phyloP scores from a whole-genome alignment of 2,797 vertebrate species.

The Sandelia bainsii region DNA sequence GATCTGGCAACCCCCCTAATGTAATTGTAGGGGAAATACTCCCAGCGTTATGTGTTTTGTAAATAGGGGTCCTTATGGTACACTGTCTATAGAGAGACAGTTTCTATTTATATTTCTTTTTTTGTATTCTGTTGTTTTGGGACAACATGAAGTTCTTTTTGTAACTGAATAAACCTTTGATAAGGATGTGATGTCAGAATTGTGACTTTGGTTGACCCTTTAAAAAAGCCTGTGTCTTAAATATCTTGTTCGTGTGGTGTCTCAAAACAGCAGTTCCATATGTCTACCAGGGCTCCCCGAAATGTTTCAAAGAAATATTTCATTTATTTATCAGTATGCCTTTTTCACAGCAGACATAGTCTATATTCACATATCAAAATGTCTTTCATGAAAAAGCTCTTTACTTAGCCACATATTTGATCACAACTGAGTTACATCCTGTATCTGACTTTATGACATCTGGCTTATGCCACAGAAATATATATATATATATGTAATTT shows the following conservation, averaged over 20 bases:
- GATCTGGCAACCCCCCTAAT: too few species aligned
- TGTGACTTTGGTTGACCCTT: conserved; percentile 26
- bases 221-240: conserved; percentile 13
- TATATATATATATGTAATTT: too few species aligned
- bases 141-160: conserved; percentile 8
- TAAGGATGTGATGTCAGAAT: conserved; percentile 23
- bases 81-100: conserved; percentile 44
- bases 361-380: too few species aligned
- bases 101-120: conserved; percentile 73
- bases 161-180: conserved; percentile 45
- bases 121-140: conserved; percentile 48
- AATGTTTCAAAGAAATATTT: not conserved
- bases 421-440: too few species aligned
- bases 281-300: not conserved
- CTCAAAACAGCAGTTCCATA: not conserved
- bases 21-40: too few species aligned
- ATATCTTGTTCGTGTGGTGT: conserved; percentile 2
- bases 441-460: too few species aligned
- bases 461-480: too few species aligned
- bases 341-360: not conserved
- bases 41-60: too few species aligned
- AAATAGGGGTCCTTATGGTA: conserved; percentile 55
- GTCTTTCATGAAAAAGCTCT: too few species aligned
- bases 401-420: too few species aligned
- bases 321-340: too few species aligned